These are phyloP conservation scores for Zaprionus gabonicus DNA, from an alignment of 1,140 invertebrate species.

Conservation along the genomic window DNA sequence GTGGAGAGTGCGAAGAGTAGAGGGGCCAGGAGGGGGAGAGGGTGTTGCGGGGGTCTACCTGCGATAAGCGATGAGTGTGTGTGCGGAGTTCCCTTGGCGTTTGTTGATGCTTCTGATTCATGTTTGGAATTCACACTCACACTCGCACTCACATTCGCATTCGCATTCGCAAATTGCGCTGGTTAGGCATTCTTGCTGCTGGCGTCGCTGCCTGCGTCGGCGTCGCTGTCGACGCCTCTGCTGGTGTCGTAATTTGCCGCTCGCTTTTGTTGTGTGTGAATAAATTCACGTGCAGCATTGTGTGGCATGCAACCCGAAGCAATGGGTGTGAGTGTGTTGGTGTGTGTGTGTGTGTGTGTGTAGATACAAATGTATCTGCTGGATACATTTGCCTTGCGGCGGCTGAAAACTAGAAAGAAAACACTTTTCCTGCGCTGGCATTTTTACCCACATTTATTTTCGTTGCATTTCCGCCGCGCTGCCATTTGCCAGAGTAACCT, in stretches of 20 bases:
- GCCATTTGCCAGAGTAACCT: conserved; percentile 52
- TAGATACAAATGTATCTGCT: conserved; percentile 22
- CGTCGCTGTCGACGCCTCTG: neutral
- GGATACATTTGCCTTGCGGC: conserved; percentile 13
- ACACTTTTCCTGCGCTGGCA: conserved; percentile 59
- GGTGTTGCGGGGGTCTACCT: neutral
- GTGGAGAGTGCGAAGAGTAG: neutral
- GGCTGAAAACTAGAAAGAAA: conserved; percentile 15
- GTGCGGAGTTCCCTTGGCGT: conserved; percentile 70
- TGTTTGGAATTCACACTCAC: conserved; percentile 48
- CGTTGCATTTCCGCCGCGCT: conserved; percentile 70
- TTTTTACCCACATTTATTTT: conserved; percentile 81
- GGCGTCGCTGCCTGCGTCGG: neutral
- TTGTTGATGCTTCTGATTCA: conserved; percentile 60
- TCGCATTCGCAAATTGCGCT: conserved; percentile 71
- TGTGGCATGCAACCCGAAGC: conserved; percentile 15
- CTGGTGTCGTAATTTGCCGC: conserved; percentile 46
- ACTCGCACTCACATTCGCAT: conserved; percentile 16
- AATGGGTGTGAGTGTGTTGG: too few relatives aligned
- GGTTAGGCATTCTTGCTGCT: conserved; percentile 67
- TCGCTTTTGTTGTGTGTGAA: conserved; percentile 60
- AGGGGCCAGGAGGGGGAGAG: neutral
- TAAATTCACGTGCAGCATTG: conserved; percentile 61
- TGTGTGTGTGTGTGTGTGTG: conserved; percentile 4
- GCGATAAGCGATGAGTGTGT: conserved; percentile 63